phyloP scores from a whole-genome alignment of 2,797 vertebrate genomes.

The Dendrocincla fuliginosa region DNA sequence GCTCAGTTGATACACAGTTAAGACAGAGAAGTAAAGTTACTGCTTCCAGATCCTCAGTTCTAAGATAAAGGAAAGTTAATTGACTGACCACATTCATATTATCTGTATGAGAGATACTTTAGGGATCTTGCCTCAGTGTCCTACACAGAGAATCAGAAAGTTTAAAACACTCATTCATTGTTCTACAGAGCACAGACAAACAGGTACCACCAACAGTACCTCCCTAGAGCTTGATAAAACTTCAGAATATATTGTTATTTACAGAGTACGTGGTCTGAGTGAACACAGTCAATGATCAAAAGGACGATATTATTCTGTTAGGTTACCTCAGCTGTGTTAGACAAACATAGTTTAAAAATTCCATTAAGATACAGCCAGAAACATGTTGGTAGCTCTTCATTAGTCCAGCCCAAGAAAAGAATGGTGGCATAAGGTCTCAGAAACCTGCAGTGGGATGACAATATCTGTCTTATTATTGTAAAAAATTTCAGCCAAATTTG shows the following conservation, averaged over 20 bases:
- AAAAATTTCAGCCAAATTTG: background rate
- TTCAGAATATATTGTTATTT: background rate
- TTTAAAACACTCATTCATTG: background rate
- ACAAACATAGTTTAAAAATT: background rate
- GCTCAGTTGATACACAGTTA: background rate
- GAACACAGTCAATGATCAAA: background rate
- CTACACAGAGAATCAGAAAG: background rate
- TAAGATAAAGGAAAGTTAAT: background rate
- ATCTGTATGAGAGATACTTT: background rate
- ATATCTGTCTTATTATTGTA: background rate
- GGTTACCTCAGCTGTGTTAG: background rate
- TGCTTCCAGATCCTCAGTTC: background rate
- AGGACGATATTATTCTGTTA: rapidly evolving
- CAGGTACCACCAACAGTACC: background rate
- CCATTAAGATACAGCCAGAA: background rate
- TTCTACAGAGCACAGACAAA: background rate
- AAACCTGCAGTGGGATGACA: background rate
- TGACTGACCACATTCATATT: background rate
- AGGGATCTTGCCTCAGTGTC: background rate
- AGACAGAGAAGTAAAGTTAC: background rate
- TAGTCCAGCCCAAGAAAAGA: background rate
- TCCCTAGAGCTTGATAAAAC: background rate
- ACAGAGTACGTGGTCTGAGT: background rate
- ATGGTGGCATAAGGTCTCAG: background rate
- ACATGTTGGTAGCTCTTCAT: background rate